Evolutionary conservation across 2,888 invertebrate species (phyloP).

Genomic region (Schizotus pectinicornis): DNA sequence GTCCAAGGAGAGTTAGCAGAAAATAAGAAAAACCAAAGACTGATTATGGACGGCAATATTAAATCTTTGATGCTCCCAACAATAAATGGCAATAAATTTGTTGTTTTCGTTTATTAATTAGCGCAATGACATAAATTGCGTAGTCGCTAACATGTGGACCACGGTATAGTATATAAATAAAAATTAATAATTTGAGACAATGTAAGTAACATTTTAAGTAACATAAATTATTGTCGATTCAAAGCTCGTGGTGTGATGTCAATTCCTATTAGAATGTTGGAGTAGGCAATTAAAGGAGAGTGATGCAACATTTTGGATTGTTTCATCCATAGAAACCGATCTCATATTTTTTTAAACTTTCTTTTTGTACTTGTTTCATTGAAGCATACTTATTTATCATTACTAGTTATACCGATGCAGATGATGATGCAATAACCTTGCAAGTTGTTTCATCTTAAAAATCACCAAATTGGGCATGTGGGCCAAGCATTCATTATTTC

Average conservation of each 20-base stretch:
- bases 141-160: too few species aligned
- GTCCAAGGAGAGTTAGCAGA: too few species aligned
- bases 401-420: constrained; percentile 3
- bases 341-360: constrained; percentile 15
- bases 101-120: too few species aligned
- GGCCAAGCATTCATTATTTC: too few species aligned
- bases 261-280: constrained; percentile 1
- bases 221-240: constrained; percentile 11
- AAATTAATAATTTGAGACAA: too few species aligned
- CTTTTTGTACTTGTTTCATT: constrained; percentile 14
- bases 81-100: too few species aligned
- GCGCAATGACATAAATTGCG: too few species aligned
- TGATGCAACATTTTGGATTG: constrained; percentile 24
- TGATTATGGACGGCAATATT: too few species aligned
- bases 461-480: background rate
- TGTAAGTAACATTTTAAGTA: constrained; percentile 3
- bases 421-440: constrained; percentile 10
- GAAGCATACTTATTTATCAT: constrained; percentile 11
- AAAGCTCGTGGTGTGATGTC: constrained; percentile 2
- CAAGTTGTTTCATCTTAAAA: constrained; percentile 6
- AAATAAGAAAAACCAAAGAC: too few species aligned
- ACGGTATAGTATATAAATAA: too few species aligned
- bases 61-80: too few species aligned
- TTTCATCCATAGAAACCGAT: constrained; percentile 14
- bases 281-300: constrained; percentile 9